Percentiles rank a stretch among this genome's conserved stretches.
Conservation (phyloP, 30 jellyfish, hydroid and myxozoan species). For the Chironex yamaguchii region DNA sequence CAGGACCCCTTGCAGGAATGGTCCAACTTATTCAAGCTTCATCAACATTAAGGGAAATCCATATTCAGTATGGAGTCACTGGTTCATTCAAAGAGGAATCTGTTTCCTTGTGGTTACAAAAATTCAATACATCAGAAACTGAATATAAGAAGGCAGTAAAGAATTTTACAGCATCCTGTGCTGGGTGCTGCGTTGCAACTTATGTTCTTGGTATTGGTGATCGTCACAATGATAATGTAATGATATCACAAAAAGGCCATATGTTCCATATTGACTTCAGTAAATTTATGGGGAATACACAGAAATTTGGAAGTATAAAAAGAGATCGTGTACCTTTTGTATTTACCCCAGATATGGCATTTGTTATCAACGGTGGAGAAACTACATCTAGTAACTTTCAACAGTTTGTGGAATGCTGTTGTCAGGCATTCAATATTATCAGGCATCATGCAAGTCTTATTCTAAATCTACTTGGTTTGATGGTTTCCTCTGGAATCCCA, state of each 20-base stretch:
- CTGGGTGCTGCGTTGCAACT: constrained; percentile 97
- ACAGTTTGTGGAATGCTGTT: constrained; percentile 90
- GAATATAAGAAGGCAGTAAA: constrained; percentile 83
- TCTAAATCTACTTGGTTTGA: constrained; percentile 87
- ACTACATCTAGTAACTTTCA: constrained; percentile 82
- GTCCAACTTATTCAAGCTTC: constrained; percentile 84
- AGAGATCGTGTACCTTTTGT: constrained; percentile 98
- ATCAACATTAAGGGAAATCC: constrained; percentile 91
- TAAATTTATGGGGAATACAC: constrained; percentile 91
- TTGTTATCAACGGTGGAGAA: constrained; percentile 88
- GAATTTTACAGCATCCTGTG: constrained; percentile 93
- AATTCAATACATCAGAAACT: constrained; percentile 73
- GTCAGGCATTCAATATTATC: constrained; percentile 86
- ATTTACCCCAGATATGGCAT: constrained; percentile 99
- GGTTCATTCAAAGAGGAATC: constrained; percentile 97
- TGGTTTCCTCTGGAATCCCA: constrained; percentile 96
- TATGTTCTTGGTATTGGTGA: constrained; percentile 97
- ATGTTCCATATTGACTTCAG: constrained; percentile 94
- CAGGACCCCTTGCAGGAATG: constrained; percentile 91
- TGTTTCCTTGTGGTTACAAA: constrained; percentile 88
- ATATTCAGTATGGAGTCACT: constrained; percentile 91
- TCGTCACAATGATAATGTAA: constrained; percentile 96
- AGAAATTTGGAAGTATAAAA: constrained; percentile 84
- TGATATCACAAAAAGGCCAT: constrained; percentile 94
- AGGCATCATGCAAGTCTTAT: constrained; percentile 80